A percentile compares a stretch with the other conserved stretches of the same genome.
Evolutionary conservation across 2,797 vertebrate genomes (phyloP).

Genomic region (Sus cebifrons): DNA sequence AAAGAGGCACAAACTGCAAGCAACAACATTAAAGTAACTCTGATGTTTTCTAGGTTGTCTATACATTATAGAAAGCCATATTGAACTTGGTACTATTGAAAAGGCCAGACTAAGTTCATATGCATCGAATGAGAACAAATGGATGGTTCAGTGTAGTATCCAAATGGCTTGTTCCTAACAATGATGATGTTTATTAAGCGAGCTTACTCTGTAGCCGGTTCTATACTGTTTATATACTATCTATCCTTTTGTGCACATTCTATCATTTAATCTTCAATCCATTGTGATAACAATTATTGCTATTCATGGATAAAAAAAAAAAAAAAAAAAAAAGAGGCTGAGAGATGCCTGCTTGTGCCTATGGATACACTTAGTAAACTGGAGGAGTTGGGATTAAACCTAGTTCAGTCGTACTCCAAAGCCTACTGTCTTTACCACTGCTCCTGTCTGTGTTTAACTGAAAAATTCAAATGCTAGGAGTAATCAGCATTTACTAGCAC

Average conservation of each 20-base stretch:
- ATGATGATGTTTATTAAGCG: background rate
- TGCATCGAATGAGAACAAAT: background rate
- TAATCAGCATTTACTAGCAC: background rate
- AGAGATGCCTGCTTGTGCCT: background rate
- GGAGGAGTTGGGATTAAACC: background rate
- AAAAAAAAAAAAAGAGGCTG: background rate
- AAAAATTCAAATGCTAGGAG: background rate
- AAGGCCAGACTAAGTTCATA: background rate
- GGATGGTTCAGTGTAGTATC: background rate
- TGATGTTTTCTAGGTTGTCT: constrained; percentile 9
- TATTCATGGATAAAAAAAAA: background rate
- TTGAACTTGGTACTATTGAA: constrained; percentile 30
- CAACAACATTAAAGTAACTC: constrained; percentile 6
- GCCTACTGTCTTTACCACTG: background rate
- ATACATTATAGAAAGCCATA: constrained; percentile 33
- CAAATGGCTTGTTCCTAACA: background rate
- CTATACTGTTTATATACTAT: background rate
- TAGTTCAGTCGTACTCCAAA: background rate
- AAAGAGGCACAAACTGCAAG: constrained; percentile 28
- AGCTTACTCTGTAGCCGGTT: background rate
- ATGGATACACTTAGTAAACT: background rate
- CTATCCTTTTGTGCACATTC: background rate
- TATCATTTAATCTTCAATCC: background rate
- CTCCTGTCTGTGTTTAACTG: background rate
- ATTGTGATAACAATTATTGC: background rate